Conservation (phyloP, 2,113 vertebrate genomes). For the Leptobrachium leishanense region DNA sequence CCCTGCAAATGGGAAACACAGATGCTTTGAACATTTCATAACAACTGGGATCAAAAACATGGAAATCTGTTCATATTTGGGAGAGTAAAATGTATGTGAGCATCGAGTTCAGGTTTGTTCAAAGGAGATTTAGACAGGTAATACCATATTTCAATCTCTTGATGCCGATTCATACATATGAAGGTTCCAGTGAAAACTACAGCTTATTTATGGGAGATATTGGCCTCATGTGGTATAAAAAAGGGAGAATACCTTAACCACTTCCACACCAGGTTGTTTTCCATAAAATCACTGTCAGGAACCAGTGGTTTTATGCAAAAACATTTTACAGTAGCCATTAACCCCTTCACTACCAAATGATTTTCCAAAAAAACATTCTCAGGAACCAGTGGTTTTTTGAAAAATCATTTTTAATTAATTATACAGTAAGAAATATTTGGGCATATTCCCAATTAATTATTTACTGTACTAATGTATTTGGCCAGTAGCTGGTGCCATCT, state of each 20-base stretch:
- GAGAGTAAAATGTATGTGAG: constrained; percentile 34
- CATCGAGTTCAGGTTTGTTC: constrained; percentile 17
- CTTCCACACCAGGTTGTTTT: background rate
- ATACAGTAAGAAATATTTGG: too few species aligned
- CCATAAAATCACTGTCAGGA: too few species aligned
- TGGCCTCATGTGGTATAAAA: constrained; percentile 17
- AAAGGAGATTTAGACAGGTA: constrained; percentile 36
- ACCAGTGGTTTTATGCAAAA: too few species aligned
- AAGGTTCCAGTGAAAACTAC: constrained; percentile 3
- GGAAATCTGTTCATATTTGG: constrained; percentile 18
- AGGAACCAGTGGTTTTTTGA: too few species aligned
- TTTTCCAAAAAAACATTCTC: too few species aligned
- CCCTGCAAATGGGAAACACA: background rate
- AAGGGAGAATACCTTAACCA: constrained; percentile 1
- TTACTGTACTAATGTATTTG: too few species aligned
- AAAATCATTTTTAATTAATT: too few species aligned
- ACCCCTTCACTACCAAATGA: too few species aligned
- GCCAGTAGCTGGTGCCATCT: too few species aligned
- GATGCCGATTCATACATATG: constrained; percentile 16
- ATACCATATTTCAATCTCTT: constrained; percentile 28
- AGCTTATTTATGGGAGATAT: constrained; percentile 24
- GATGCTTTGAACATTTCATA: background rate
- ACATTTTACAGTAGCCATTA: too few species aligned
- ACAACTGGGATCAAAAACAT: constrained; percentile 6
- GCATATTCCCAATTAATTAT: too few species aligned